phyloP scores from a whole-genome alignment of 2,797 vertebrate species.

The Adelosebastes latens region DNA sequence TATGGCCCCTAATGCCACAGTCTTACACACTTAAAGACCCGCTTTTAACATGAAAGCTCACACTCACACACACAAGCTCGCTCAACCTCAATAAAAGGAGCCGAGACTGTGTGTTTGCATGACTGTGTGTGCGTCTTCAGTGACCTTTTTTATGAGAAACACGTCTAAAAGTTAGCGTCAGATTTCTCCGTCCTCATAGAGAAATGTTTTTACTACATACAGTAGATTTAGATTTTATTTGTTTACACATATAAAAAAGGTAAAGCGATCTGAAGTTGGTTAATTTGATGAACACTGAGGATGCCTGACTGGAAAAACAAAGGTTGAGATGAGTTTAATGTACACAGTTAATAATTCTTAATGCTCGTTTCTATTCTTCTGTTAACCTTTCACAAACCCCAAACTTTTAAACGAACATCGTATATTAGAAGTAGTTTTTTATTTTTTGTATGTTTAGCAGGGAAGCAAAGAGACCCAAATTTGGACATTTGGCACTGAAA shows the following conservation, averaged over 20 bases:
- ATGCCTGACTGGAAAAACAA: too few relatives aligned
- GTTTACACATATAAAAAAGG: too few relatives aligned
- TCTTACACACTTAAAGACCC: conserved; percentile 77
- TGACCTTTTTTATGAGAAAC: conserved; percentile 33
- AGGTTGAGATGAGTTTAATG: too few relatives aligned
- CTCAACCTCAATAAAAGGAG: conserved; percentile 73
- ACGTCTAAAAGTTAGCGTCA: neutral
- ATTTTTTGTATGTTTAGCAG: neutral
- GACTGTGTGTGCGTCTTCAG: conserved; percentile 15
- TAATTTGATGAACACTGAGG: too few relatives aligned
- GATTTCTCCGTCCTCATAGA: neutral
- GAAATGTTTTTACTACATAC: neutral
- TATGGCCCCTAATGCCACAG: conserved; percentile 79
- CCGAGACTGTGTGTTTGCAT: conserved; percentile 54
- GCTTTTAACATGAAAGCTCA: conserved; percentile 81
- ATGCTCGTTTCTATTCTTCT: neutral
- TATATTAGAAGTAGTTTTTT: neutral
- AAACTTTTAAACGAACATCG: neutral
- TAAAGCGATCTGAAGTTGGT: too few relatives aligned
- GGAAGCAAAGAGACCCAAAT: neutral
- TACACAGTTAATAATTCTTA: too few relatives aligned
- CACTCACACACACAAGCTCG: conserved; percentile 47
- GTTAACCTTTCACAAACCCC: neutral
- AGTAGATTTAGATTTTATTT: neutral
- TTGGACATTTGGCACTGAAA: neutral